phyloP scores from a whole-genome alignment of 2,797 vertebrate species.

The Vireo griseus region DNA sequence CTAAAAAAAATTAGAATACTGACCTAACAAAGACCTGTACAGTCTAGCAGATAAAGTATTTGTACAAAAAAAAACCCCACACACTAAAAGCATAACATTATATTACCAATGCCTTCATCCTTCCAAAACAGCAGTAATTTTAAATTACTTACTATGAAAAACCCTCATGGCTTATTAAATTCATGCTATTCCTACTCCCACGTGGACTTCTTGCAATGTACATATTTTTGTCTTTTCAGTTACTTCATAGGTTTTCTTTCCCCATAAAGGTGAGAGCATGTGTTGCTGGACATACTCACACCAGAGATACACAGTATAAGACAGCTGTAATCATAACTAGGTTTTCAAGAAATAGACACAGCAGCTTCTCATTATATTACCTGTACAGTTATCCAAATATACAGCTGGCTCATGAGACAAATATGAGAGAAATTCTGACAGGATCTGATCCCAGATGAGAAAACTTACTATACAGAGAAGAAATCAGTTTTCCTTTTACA shows the following conservation, averaged over 20 bases:
- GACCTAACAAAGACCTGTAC: neutral
- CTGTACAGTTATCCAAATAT: neutral
- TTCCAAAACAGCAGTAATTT: neutral
- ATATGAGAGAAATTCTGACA: neutral
- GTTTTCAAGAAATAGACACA: neutral
- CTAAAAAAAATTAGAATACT: neutral
- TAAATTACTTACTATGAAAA: conserved; percentile 25
- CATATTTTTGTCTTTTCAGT: neutral
- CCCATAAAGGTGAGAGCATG: neutral
- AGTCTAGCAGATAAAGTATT: neutral
- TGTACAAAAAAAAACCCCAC: neutral
- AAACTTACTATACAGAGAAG: neutral
- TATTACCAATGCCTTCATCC: neutral
- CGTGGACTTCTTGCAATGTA: neutral
- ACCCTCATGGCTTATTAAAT: neutral
- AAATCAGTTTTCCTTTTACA: neutral
- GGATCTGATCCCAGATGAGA: neutral
- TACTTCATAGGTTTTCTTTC: neutral
- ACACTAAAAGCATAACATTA: neutral
- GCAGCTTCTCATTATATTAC: neutral
- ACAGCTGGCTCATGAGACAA: neutral
- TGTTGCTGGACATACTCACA: neutral
- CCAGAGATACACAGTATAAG: neutral
- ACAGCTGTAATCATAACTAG: neutral
- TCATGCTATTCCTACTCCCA: neutral